These are phyloP conservation scores for Lasaia peninsularis DNA, from an alignment of 1,140 invertebrate species.

Conservation along the genomic window DNA sequence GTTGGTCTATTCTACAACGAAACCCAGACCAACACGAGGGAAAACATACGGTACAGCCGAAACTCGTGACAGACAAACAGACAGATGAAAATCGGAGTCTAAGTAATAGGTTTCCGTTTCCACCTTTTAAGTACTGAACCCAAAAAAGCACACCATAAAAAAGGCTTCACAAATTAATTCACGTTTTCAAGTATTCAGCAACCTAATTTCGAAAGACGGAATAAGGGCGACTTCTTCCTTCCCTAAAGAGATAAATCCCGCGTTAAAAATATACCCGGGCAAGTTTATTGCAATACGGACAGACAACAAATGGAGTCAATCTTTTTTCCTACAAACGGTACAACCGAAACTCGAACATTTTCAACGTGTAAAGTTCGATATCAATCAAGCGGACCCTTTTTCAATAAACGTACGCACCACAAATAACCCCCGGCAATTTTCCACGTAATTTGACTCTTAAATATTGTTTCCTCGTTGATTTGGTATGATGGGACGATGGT, in stretches of 20 bases:
- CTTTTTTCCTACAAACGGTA: constrained; percentile 65
- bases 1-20: no score
- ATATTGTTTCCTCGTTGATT: constrained; percentile 40
- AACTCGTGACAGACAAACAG: no score
- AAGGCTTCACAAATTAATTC: constrained; percentile 34
- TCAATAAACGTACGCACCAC: constrained; percentile 69
- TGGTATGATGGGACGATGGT: neutral
- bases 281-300: constrained; percentile 69
- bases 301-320: constrained; percentile 72
- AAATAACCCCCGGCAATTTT: constrained; percentile 58
- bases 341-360: constrained; percentile 63
- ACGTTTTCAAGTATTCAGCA: constrained; percentile 44
- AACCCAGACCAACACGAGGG: no score
- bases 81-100: no score
- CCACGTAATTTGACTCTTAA: constrained; percentile 65
- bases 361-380: constrained; percentile 69
- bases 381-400: constrained; percentile 72
- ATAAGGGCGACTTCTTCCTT: constrained; percentile 55
- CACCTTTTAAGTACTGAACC: neutral
- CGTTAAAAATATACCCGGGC: constrained; percentile 62
- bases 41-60: no score
- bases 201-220: constrained; percentile 51
- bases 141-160: constrained; percentile 13
- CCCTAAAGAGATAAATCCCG: constrained; percentile 60
- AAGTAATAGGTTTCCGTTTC: no score